A percentile compares a stretch with the other conserved stretches of the same genome.
Conservation (phyloP, 2,888 invertebrate genomes). For the Sesia bembeciformis region DNA sequence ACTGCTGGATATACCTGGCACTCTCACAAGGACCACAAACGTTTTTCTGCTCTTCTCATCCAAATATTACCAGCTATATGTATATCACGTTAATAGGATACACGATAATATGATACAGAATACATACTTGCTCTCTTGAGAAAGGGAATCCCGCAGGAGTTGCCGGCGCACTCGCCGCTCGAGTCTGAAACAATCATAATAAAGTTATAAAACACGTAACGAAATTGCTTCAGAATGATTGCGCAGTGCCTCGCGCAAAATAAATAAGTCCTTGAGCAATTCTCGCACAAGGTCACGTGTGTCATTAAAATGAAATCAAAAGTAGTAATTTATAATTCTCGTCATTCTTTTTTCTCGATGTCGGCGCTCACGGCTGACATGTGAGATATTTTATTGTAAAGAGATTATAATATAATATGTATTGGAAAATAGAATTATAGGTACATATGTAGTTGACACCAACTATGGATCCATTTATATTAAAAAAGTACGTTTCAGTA, state of each 20-base stretch:
- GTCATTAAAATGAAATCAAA: constrained; percentile 54
- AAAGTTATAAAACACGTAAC: too few relatives aligned
- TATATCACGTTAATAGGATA: too few relatives aligned
- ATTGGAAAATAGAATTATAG: constrained; percentile 7
- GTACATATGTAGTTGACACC: too few relatives aligned
- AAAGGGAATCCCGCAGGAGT: constrained; percentile 49
- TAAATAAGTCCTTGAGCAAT: constrained; percentile 22
- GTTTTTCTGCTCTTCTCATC: too few relatives aligned
- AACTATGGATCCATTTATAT: too few relatives aligned
- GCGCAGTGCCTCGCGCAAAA: too few relatives aligned
- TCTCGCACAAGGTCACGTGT: constrained; percentile 23
- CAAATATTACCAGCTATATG: too few relatives aligned
- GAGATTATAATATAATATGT: constrained; percentile 24
- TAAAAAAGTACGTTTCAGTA: too few relatives aligned
- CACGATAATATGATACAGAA: not conserved
- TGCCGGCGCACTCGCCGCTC: constrained; percentile 68
- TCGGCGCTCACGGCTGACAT: constrained; percentile 16
- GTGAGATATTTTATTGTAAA: constrained; percentile 26
- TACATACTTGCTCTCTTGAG: constrained; percentile 50
- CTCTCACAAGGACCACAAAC: too few relatives aligned
- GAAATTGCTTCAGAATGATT: too few relatives aligned
- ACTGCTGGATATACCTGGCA: too few relatives aligned
- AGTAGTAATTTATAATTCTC: constrained; percentile 42
- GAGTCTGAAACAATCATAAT: constrained; percentile 48
- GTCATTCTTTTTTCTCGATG: constrained; percentile 26